Evolutionary conservation across 2,888 invertebrate genomes (phyloP), one percentile per base, ranked within the genome.

Genomic region (Hermaeophaga mercurialis): DNA sequence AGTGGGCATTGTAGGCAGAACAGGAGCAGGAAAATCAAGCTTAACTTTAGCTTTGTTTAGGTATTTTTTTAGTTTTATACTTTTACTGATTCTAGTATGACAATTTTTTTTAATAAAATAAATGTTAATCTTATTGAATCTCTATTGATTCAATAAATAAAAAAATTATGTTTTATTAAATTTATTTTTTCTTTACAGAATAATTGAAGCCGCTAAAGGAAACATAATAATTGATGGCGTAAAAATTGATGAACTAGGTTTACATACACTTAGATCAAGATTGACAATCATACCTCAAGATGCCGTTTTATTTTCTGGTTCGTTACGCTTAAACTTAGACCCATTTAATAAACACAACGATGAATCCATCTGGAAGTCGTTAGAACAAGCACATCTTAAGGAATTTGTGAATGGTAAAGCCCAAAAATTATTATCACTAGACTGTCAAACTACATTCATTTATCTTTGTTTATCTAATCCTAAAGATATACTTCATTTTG

Each of bases 261-360:
- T 96, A 38, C 95, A 95, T 77, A 88, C 90, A 71, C 79, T 96
- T 62, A 84, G 95, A 56, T 88, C 90, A 7, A 84, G 89, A 63
- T 81, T 94, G 66, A 94, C 94, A 34, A 93, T 94, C 72, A 94
- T 90, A 75, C 89, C 90, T 34, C 90, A 97, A 82, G 97, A 97
- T 80, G 96, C 96, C 0, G 93, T 96, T 39, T 81, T 97, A 58
- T 97, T 97, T 80, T 94, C 94, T 14, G 96, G 96, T 43, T 88
- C 89, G 3, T 80, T 97, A 66, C 84, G 96, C 46, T 84, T 91
- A 80, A 97, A 97, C 81, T 82, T 97, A 60, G 97, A 97, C 81
- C 97, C 97, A 1, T 94, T 96, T 78, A 82, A 85, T 65, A 76
- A 78, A 1, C 85, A 90, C 77, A 78, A 82, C 1, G 97, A 97